Conservation (phyloP, 2,113 vertebrate genomes). For the Pica pica region DNA sequence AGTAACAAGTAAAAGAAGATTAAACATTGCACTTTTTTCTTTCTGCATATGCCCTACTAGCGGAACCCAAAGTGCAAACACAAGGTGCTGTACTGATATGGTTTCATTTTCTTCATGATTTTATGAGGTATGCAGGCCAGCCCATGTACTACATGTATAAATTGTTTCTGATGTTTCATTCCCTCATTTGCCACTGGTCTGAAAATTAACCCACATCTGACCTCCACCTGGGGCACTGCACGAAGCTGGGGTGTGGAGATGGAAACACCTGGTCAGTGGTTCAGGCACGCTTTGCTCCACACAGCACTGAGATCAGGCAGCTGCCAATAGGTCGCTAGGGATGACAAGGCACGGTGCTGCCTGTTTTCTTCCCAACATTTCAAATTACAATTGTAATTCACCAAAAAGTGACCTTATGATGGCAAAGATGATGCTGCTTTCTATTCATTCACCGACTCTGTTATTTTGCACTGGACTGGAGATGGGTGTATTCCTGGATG, state of each 20-base stretch:
- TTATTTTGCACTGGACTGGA: neutral
- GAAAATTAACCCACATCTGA: neutral
- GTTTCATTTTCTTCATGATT: neutral
- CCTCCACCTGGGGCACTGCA: neutral
- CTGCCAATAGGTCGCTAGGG: neutral
- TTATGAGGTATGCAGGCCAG: neutral
- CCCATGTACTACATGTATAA: neutral
- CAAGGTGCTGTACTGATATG: neutral
- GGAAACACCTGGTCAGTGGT: accelerated
- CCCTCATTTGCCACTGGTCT: neutral
- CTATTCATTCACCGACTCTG: neutral
- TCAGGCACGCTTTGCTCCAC: neutral
- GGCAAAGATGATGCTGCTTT: neutral
- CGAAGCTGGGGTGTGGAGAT: accelerated
- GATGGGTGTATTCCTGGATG: neutral
- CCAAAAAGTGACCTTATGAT: neutral
- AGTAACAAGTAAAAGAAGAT: slow-evolving; percentile 37
- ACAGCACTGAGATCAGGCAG: neutral
- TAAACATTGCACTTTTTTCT: neutral
- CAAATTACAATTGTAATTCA: neutral
- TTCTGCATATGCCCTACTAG: neutral
- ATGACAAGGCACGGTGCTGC: accelerated
- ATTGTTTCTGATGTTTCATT: neutral
- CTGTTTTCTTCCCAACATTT: neutral
- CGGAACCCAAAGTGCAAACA: neutral